phyloP scores from a whole-genome alignment of 2,888 invertebrate genomes.

The Lymantria dispar region DNA sequence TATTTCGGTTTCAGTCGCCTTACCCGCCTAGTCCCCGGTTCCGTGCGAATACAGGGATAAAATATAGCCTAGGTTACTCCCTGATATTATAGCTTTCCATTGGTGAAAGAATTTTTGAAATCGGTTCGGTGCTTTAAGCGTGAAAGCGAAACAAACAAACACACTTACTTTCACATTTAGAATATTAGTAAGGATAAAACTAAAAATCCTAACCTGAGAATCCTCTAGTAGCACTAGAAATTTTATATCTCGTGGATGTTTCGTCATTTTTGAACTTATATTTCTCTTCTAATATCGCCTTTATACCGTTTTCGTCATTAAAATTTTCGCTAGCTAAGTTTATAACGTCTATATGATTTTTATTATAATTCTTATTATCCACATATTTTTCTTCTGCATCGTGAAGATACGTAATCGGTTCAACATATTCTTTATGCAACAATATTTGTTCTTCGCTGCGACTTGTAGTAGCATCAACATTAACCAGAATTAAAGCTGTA shows the following conservation, averaged over 20 bases:
- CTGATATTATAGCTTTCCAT: no score
- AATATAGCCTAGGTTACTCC: no score
- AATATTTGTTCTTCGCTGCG: background rate
- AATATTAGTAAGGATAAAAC: background rate
- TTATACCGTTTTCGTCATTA: conserved; percentile 45
- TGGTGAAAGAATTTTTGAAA: no score
- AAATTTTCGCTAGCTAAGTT: background rate
- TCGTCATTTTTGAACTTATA: conserved; percentile 68
- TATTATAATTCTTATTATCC: background rate
- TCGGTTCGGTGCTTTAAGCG: no score
- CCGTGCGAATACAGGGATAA: no score
- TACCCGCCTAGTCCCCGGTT: no score
- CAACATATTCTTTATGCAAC: conserved; percentile 1
- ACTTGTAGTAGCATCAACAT: background rate
- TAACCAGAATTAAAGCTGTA: conserved; percentile 16
- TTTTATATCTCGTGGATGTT: conserved; percentile 55
- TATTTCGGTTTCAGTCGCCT: no score
- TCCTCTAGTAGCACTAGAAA: conserved; percentile 43
- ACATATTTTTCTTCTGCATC: background rate
- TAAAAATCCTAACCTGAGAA: conserved; percentile 36
- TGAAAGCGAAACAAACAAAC: no score
- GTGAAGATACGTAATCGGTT: background rate
- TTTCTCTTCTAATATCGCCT: conserved; percentile 58
- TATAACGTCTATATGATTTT: background rate
- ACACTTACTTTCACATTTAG: no score